Conservation (phyloP, 2,888 invertebrate genomes). For the Eupithecia pulchellata region DNA sequence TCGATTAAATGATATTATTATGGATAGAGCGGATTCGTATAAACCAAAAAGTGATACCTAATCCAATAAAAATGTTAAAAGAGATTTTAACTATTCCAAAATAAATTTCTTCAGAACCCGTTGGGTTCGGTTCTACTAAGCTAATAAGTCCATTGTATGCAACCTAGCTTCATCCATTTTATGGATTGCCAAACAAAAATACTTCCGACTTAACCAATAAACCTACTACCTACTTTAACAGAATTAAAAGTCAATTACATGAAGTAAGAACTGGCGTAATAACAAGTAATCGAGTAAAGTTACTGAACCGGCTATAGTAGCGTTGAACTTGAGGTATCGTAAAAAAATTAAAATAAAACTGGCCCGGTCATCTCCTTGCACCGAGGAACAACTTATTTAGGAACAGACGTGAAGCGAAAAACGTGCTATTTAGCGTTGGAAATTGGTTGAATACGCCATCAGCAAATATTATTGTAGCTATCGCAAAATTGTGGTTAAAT, state of each 20-base stretch:
- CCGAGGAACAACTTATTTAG: slow-evolving; percentile 42
- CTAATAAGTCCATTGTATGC: background rate
- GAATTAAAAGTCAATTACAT: slow-evolving; percentile 52
- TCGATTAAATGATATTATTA: no score
- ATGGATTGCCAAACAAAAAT: background rate
- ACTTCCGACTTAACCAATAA: slow-evolving; percentile 8
- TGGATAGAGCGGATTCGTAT: no score
- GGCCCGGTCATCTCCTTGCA: slow-evolving; percentile 45
- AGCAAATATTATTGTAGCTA: background rate
- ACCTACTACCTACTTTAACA: background rate
- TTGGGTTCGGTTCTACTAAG: background rate
- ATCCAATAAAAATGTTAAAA: background rate
- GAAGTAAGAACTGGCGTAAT: slow-evolving; percentile 69
- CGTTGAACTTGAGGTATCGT: slow-evolving; percentile 67
- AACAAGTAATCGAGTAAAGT: slow-evolving; percentile 62
- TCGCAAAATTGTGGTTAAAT: background rate
- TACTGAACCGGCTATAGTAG: slow-evolving; percentile 72
- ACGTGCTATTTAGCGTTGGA: background rate
- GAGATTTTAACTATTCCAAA: background rate
- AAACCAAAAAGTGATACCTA: background rate
- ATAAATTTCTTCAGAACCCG: background rate
- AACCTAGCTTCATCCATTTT: background rate
- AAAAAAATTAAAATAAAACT: slow-evolving; percentile 50
- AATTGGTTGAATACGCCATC: background rate
- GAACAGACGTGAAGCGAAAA: background rate